Evolutionary conservation across 35 echinoderm and acorn worm species (phyloP).

Genomic region (Holothuria glaberrima): DNA sequence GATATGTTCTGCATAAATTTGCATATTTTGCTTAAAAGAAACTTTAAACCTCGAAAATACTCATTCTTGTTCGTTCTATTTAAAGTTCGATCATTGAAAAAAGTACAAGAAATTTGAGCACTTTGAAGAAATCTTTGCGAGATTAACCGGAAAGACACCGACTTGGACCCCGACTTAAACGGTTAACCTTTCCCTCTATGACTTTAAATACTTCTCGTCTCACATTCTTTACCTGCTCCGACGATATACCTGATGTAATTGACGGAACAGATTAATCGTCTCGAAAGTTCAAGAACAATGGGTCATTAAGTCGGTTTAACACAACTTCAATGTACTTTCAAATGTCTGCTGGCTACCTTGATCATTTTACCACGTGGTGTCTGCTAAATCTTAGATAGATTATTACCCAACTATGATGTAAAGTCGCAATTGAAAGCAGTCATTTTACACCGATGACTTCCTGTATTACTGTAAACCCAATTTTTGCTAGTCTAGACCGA

Average conservation of each 20-base stretch:
- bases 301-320: constrained; percentile 15
- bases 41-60: no score
- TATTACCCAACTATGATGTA: not conserved
- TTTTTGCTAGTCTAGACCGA: not conserved
- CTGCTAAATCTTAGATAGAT: not conserved
- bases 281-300: constrained; percentile 48
- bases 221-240: constrained; percentile 10
- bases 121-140: no score
- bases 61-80: no score
- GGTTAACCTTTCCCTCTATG: no score
- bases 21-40: no score
- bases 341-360: constrained; percentile 17
- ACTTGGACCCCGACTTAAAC: no score
- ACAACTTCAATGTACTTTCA: constrained; percentile 39
- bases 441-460: constrained; percentile 21
- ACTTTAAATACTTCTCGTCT: no score
- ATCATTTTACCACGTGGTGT: constrained; percentile 26
- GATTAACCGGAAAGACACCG: no score
- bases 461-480: constrained; percentile 53
- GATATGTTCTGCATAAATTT: no score
- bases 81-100: no score
- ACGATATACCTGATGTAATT: not conserved
- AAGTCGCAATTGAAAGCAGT: not conserved
- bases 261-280: constrained; percentile 2
- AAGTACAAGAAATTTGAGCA: no score